Conservation (phyloP, 1,140 invertebrate species). For the Sipha flava region DNA sequence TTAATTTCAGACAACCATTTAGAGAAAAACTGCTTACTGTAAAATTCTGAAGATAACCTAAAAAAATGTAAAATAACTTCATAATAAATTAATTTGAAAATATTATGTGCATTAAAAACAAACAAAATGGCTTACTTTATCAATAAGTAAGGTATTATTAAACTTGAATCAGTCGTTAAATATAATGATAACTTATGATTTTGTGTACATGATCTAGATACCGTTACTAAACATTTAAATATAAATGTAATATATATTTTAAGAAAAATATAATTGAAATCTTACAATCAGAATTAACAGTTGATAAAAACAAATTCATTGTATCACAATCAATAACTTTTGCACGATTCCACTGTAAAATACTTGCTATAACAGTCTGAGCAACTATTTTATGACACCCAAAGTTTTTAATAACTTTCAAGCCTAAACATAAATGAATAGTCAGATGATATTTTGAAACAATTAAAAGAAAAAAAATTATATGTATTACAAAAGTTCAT, state of each 20-base stretch:
- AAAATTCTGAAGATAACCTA: neutral
- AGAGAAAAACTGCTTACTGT: neutral
- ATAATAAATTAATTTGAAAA: neutral
- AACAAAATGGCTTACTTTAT: neutral
- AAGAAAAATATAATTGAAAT: neutral
- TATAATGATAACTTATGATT: neutral
- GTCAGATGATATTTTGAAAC: neutral
- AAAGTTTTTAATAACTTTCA: neutral
- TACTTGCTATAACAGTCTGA: neutral
- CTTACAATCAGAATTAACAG: neutral
- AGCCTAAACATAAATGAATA: neutral
- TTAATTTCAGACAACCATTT: constrained; percentile 13
- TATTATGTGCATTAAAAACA: neutral
- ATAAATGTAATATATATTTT: neutral
- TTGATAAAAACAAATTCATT: neutral
- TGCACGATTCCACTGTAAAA: constrained; percentile 11
- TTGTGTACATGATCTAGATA: neutral
- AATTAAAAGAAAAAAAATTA: neutral
- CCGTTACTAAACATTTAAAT: neutral
- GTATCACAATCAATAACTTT: neutral
- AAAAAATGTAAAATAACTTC: neutral
- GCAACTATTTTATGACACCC: constrained; percentile 25
- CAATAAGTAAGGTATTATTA: neutral
- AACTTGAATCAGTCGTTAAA: neutral
- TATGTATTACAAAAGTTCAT: neutral